These are phyloP conservation scores for Oscheius myriophilus DNA, from an alignment of 2,888 invertebrate species.

Conservation along the genomic window DNA sequence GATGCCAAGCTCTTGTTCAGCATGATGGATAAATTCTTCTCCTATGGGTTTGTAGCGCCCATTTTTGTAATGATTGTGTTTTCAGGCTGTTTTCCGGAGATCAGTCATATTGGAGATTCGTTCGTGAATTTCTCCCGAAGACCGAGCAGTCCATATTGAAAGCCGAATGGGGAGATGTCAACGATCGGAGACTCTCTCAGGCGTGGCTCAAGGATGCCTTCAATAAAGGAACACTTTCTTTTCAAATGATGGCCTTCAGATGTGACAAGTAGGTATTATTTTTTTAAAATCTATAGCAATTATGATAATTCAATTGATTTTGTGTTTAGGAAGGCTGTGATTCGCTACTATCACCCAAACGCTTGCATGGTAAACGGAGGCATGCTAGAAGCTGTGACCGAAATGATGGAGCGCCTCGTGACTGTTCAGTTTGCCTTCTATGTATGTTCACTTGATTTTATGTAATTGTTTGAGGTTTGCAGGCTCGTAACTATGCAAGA, in stretches of 20 bases:
- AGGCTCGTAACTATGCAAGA: constrained; percentile 34
- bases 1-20: constrained; percentile 49
- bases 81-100: constrained; percentile 52
- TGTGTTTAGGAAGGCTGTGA: constrained; percentile 37
- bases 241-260: constrained; percentile 57
- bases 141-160: constrained; percentile 53
- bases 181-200: constrained; percentile 55
- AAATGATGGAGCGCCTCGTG: constrained; percentile 37
- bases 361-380: constrained; percentile 53
- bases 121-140: constrained; percentile 57
- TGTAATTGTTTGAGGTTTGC: constrained; percentile 25
- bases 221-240: constrained; percentile 60
- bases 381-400: constrained; percentile 44
- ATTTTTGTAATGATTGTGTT: too few relatives aligned
- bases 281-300: background rate
- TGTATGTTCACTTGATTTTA: constrained; percentile 31
- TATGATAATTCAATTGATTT: too few relatives aligned
- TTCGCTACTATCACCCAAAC: constrained; percentile 51
- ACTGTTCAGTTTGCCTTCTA: constrained; percentile 52
- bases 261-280: constrained; percentile 38
- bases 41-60: constrained; percentile 47
- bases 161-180: constrained; percentile 49
- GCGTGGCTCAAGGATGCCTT: constrained; percentile 65
- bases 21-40: constrained; percentile 55
- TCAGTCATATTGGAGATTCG: constrained; percentile 60